A percentile compares a stretch with the other conserved stretches of the same genome.
Evolutionary conservation across 2,113 vertebrate genomes (phyloP).

Genomic region (Pygoscelis antarcticus): DNA sequence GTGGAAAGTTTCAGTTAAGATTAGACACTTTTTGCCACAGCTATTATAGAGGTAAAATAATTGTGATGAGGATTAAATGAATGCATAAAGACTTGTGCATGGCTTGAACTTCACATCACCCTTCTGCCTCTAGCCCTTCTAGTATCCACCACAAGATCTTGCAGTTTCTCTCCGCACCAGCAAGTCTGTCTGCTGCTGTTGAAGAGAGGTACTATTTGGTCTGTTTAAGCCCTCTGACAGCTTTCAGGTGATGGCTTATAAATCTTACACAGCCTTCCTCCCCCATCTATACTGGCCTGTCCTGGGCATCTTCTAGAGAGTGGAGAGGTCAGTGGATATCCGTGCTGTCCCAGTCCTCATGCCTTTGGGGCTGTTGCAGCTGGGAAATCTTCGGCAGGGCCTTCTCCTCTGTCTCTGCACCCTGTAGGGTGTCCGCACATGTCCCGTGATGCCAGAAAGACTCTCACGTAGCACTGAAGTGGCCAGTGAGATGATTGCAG

Average conservation of each 20-base stretch:
- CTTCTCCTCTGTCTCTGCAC: background rate
- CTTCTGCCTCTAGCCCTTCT: background rate
- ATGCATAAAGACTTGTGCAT: background rate
- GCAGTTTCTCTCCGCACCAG: background rate
- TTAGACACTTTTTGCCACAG: background rate
- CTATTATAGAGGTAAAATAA: background rate
- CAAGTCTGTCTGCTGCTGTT: background rate
- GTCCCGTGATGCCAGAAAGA: background rate
- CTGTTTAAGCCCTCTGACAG: background rate
- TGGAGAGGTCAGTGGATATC: background rate
- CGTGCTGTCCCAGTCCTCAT: fast-evolving
- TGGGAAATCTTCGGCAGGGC: background rate
- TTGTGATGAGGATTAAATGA: background rate
- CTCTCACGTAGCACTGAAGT: background rate
- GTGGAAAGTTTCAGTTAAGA: background rate
- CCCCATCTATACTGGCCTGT: background rate
- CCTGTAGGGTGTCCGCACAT: fast-evolving
- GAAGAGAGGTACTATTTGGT: background rate
- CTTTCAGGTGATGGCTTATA: background rate
- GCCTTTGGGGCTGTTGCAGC: background rate
- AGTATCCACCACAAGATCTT: background rate
- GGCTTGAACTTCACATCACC: background rate
- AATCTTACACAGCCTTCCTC: background rate
- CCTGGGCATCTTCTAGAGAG: background rate
- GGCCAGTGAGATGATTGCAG: background rate